Percentiles rank a stretch among this genome's conserved stretches.
phyloP scores from a whole-genome alignment of 2,113 vertebrate species.

The Ariopsis seemanni region DNA sequence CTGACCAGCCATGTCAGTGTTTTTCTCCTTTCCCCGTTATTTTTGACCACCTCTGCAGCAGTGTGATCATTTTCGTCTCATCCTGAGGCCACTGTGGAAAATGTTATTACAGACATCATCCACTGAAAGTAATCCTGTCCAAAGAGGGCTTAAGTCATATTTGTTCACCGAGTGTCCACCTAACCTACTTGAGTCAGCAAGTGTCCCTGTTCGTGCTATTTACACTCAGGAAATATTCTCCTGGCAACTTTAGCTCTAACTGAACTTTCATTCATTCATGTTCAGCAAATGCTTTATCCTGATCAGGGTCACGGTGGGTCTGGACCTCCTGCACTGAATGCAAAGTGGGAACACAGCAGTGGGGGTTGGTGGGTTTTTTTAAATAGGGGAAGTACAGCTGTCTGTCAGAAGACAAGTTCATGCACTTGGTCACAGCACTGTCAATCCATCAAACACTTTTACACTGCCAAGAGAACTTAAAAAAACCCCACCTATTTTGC shows the following conservation, averaged over 20 bases:
- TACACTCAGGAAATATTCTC: background rate
- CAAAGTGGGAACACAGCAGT: background rate
- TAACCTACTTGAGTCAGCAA: background rate
- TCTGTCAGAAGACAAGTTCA: background rate
- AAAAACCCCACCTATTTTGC: background rate
- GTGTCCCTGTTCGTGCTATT: background rate
- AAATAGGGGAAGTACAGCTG: background rate
- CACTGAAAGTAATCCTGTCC: background rate
- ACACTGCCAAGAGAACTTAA: background rate
- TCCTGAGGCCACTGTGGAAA: background rate
- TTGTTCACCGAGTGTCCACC: background rate
- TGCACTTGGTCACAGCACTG: background rate
- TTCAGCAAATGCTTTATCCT: background rate
- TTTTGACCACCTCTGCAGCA: background rate
- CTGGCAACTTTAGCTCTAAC: background rate
- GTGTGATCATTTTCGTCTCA: background rate
- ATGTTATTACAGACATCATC: constrained; percentile 1
- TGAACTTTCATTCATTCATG: background rate
- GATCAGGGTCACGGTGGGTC: background rate
- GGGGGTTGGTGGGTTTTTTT: background rate
- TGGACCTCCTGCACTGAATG: background rate
- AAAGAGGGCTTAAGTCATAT: background rate
- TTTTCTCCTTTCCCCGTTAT: background rate
- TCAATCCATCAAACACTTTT: background rate
- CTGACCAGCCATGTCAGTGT: background rate